Evolutionary conservation across 1,140 invertebrate genomes (phyloP), one percentile per base, ranked within the genome.

Genomic region (Drosophila bipectinata): DNA sequence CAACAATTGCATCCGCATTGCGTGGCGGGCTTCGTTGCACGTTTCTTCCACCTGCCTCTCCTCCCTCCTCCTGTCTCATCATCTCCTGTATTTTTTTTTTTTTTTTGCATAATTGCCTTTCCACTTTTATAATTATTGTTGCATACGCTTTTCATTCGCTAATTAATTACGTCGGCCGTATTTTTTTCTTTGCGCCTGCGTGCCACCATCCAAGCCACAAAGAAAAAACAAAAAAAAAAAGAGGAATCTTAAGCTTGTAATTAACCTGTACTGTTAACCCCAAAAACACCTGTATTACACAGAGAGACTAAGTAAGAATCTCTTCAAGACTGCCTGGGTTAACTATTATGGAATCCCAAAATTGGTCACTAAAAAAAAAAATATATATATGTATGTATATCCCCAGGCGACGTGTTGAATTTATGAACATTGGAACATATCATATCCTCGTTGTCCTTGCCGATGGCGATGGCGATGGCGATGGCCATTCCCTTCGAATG

Each of bases 91-190:
- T 54, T 34, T 53, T 63, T 41, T 72, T 44, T 37, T 45, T 52
- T 41, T 67, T 67, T 85, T 85, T 85, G 81, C 82, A 85, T 85
- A 85, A 85, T 85, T 87, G 78, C 69, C 82, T 87, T 74, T 87
- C 79, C 63, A 79, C 81, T 80, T 61, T 85, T 79, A 66, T 87
- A 82, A 82, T 87, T 87, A 85, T 82, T 88, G 82, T 79, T 87
- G 79, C 83, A 85, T 85, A 87, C 66, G 78, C 78, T 87, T 85
- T 85, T 87, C 84, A 87, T 88, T 88, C 69, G 78, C 76, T 88
- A 82, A 87, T 87, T 87, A 85, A 85, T 85, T 87, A 79, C 79
- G 53, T 62, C 60, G 63, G 60, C 61, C 39, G 54, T 58, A 54
- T 55, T 53, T 58, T 51, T 18, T 18, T 1, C 1, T 55, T n/a